Conservation (phyloP, 2,888 invertebrate species). For the Zygaena filipendulae region DNA sequence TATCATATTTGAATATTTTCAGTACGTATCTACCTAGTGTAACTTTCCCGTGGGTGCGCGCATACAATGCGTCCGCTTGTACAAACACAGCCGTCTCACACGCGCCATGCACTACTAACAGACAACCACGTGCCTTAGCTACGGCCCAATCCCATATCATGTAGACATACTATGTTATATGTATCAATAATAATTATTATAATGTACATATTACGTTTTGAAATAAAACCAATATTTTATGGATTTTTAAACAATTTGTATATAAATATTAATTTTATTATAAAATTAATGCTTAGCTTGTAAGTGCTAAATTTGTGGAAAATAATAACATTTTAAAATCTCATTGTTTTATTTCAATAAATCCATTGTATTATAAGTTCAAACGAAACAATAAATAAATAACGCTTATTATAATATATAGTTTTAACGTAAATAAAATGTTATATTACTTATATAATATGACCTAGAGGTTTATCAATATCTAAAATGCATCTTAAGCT, state of each 20-base stretch:
- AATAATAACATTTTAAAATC: constrained; percentile 61
- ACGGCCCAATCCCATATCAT: constrained; percentile 61
- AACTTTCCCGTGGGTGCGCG: too few relatives aligned
- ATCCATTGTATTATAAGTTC: too few relatives aligned
- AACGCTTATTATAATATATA: too few relatives aligned
- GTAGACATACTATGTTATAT: constrained; percentile 54
- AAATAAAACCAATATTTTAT: constrained; percentile 68
- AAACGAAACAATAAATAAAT: too few relatives aligned
- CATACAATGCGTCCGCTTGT: too few relatives aligned
- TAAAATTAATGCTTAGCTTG: constrained; percentile 64
- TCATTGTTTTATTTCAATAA: constrained; percentile 44
- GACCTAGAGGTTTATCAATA: too few relatives aligned
- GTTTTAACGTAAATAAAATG: too few relatives aligned
- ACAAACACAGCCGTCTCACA: too few relatives aligned
- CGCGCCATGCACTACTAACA: constrained; percentile 38
- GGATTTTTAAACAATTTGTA: constrained; percentile 67
- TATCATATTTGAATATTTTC: too few relatives aligned
- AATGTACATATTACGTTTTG: constrained; percentile 65
- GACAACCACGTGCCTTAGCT: constrained; percentile 64
- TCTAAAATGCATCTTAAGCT: too few relatives aligned
- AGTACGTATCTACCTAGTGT: too few relatives aligned
- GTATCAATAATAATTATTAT: constrained; percentile 59
- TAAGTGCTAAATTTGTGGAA: constrained; percentile 67
- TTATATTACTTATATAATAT: too few relatives aligned
- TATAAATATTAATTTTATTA: constrained; percentile 68